Evolutionary conservation across 2,888 invertebrate genomes (phyloP).

Genomic region (Morinoia aosen): DNA sequence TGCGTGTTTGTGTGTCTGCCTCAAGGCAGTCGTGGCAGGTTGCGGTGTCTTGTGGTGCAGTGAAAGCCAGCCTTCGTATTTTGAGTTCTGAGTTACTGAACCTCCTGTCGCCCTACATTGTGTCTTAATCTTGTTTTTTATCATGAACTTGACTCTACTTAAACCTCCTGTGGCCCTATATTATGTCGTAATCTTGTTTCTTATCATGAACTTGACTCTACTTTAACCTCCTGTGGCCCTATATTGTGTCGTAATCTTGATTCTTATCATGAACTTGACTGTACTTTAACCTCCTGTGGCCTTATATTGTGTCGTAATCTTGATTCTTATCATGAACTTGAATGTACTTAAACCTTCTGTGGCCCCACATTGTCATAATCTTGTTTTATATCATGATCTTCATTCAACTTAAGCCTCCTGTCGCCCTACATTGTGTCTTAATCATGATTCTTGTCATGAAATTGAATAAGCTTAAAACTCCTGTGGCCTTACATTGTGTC

Average conservation of each 20-base stretch:
- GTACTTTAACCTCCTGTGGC: background rate
- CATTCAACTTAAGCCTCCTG: background rate
- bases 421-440: background rate
- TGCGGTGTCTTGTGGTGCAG: background rate
- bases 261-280: background rate
- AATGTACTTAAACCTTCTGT: background rate
- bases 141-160: background rate
- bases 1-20: conserved; percentile 30
- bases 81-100: background rate
- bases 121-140: background rate
- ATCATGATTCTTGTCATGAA: background rate
- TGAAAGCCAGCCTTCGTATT: background rate
- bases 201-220: background rate
- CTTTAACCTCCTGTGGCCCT: background rate
- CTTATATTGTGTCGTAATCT: background rate
- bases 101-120: background rate
- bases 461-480: background rate
- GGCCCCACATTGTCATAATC: background rate
- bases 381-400: background rate
- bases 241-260: background rate
- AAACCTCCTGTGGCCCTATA: background rate
- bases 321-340: background rate
- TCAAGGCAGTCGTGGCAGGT: background rate
- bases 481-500: background rate
- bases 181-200: background rate